Evolutionary conservation across 2,797 vertebrate genomes (phyloP), one percentile per base, ranked within the genome.

Genomic region (Ispidina lecontei): DNA sequence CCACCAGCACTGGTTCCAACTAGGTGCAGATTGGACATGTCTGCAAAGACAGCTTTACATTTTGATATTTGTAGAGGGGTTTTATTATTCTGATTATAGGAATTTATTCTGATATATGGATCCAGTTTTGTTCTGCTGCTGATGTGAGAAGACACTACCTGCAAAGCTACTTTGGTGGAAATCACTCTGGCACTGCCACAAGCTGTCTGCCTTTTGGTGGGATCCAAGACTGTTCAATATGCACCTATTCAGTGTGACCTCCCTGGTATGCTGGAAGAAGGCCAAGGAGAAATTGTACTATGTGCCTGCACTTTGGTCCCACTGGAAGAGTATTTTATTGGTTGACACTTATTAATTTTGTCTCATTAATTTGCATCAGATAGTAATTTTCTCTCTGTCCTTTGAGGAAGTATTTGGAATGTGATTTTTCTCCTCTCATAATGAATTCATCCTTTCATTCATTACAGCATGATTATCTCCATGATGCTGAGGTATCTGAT

Each of bases 301-400:
- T 1, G 1, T 49, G 52, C 52, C 77, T 73, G 60, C 1, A 8
- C 8, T 41, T 82, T 70, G 41, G 19, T 89, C 82, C 84, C 92
- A 73, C 62, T 46, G 73, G 85, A 84, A 47, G 51, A 74, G 4
- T 41, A 15, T 35, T 87, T 90, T 84, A 86, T 58, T 83, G 73
- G 60, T 44, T 73, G 76, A 87, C 70, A 68, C 54, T 84, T 91
- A 85, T 70, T 91, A 88, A 93, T 88, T 56, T 93, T 9, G 26
- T 75, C 79, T 84, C 75, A 70, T 94, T 92, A 89, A 92, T 87
- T 83, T 86, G 60, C 15, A 70, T 72, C 37, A 31, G 62, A 87
- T 60, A 78, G 70, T 65, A 77, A 93, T 94, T 91, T 85, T 87
- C 86, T 77, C 28, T 80, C 79, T 88, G 49, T 84, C 84, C 84